Evolutionary conservation across 2,888 invertebrate genomes (phyloP).

Genomic region (Ethmia dodecea): DNA sequence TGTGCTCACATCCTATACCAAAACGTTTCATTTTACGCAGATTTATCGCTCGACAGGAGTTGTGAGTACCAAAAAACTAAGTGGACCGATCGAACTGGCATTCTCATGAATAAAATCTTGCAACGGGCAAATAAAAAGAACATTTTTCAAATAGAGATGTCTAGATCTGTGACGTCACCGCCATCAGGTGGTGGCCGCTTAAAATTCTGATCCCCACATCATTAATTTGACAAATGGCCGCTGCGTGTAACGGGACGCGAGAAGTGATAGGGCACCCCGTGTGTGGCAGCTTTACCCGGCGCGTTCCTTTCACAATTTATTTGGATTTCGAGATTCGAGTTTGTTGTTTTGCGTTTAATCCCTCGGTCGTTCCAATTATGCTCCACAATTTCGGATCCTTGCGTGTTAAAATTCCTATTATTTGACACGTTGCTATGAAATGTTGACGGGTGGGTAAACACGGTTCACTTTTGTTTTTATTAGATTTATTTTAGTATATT

Average conservation of each 20-base stretch:
- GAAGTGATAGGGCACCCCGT: conserved; percentile 26
- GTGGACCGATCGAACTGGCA: too few relatives aligned
- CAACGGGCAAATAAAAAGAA: conserved; percentile 25
- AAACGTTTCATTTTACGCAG: too few relatives aligned
- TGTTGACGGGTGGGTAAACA: conserved; percentile 41
- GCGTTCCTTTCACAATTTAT: conserved; percentile 33
- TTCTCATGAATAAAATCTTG: too few relatives aligned
- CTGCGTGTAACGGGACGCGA: conserved; percentile 36
- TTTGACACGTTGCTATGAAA: conserved; percentile 32
- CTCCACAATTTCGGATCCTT: conserved; percentile 6
- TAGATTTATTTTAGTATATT: too few relatives aligned
- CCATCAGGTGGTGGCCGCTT: conserved; percentile 38
- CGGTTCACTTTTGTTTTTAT: conserved; percentile 12
- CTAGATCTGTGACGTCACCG: conserved; percentile 20
- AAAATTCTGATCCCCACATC: conserved; percentile 58
- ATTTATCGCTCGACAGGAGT: too few relatives aligned
- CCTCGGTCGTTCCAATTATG: conserved; percentile 30
- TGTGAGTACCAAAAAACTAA: too few relatives aligned
- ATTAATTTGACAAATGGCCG: conserved; percentile 69
- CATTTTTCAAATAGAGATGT: conserved; percentile 42
- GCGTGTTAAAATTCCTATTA: conserved; percentile 24
- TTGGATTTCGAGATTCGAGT: conserved; percentile 30
- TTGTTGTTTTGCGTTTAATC: conserved; percentile 35
- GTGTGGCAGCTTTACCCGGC: conserved; percentile 33
- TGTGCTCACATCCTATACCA: too few relatives aligned